These are phyloP conservation scores for Xenopus borealis DNA, from an alignment of 2,113 vertebrate species.

Conservation along the genomic window DNA sequence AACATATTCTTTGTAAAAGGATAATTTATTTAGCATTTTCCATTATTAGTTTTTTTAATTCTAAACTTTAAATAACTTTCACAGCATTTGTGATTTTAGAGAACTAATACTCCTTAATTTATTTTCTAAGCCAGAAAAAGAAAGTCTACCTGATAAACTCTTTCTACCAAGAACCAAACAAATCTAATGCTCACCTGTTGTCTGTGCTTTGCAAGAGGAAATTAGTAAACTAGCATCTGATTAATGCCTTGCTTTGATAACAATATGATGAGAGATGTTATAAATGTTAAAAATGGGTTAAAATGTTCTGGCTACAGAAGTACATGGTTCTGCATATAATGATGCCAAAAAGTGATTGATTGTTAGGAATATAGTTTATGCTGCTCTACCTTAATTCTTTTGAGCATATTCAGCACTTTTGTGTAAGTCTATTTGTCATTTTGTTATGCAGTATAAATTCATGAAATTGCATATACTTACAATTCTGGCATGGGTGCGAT, in stretches of 20 bases:
- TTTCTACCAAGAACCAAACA: no score
- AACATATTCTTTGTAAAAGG: no score
- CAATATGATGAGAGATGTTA: neutral
- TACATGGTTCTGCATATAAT: neutral
- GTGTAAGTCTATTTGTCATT: neutral
- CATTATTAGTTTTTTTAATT: no score
- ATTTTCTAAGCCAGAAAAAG: no score
- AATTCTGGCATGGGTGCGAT: no score
- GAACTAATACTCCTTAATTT: no score
- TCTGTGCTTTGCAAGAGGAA: neutral
- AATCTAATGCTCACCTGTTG: no score
- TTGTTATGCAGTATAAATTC: neutral
- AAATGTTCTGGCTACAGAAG: neutral
- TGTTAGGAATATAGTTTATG: neutral
- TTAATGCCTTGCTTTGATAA: neutral
- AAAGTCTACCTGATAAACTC: no score
- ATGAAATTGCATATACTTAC: neutral
- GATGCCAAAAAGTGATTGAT: neutral
- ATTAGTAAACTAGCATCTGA: neutral
- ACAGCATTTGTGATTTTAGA: no score
- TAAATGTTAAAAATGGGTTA: neutral
- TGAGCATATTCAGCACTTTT: neutral
- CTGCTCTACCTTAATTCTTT: neutral
- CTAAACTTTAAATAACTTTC: no score
- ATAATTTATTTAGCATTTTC: no score